Evolutionary conservation across 2,888 invertebrate genomes (phyloP).

Genomic region (Abrostola tripartita): DNA sequence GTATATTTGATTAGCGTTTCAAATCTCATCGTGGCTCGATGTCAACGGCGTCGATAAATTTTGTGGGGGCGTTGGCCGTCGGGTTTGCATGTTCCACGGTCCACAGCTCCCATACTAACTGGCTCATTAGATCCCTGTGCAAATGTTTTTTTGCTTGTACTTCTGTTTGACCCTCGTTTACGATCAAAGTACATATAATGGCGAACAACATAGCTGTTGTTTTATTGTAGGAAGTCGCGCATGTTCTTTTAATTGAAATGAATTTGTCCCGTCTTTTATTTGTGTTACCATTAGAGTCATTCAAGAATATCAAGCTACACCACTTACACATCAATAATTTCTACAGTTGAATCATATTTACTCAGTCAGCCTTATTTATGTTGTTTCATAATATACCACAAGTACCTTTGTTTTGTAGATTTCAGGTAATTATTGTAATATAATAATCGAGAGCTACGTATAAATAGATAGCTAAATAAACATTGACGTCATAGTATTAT

Average conservation of each 20-base stretch:
- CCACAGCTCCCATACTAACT: constrained; percentile 69
- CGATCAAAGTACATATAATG: constrained; percentile 68
- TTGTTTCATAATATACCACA: constrained; percentile 27
- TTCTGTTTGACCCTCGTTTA: constrained; percentile 73
- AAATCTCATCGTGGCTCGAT: constrained; percentile 68
- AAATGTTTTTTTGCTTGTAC: constrained; percentile 73
- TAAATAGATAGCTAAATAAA: no score
- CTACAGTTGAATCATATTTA: constrained; percentile 38
- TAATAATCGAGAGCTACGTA: no score
- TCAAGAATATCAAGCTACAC: constrained; percentile 50
- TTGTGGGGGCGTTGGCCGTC: constrained; percentile 75
- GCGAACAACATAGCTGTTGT: constrained; percentile 67
- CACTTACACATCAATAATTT: constrained; percentile 42
- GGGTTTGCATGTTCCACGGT: constrained; percentile 64
- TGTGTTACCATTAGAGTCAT: constrained; percentile 57
- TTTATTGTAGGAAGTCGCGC: constrained; percentile 70
- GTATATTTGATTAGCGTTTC: constrained; percentile 69
- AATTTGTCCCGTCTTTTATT: constrained; percentile 64
- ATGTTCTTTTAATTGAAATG: constrained; percentile 69
- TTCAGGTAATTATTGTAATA: background rate
- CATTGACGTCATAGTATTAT: no score
- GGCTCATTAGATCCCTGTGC: constrained; percentile 77
- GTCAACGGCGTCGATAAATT: constrained; percentile 69
- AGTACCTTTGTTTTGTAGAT: background rate
- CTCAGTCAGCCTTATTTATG: constrained; percentile 23